Base-by-base conservation (phyloP, 2,797 vertebrate species). In the Pseudochirops corinnae region DNA sequence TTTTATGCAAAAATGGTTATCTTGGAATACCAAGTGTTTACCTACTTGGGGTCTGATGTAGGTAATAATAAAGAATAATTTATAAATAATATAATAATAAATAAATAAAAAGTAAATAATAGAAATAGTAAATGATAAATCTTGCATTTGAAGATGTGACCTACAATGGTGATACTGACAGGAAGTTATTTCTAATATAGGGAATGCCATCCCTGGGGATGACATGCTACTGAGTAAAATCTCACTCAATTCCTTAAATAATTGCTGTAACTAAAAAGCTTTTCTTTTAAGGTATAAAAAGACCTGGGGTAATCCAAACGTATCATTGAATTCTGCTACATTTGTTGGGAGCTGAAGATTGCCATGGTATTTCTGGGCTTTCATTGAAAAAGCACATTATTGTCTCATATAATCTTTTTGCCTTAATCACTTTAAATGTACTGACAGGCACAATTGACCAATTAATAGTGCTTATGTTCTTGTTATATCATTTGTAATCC, bases 371-470 rank as follows among this genome's bases (percentile, higher is more conserved):
- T 94, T 93, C 52, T 93, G 53, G 94, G 74, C 94, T 97, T 97
- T 96, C 52, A 55, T 90, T 97, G 97, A 92, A 96, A 97, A 96
- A 90, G 46, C 91, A 92, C 95, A 87, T 29, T 56, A 33, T 0
- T 96, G 96, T 97, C 96, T 96, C 96, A 97, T 96, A 97, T 98
- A 96, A 97, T 98, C 97, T 97, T 96, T 93, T 91, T 91, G 95
- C 95, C 95, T 98, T 98, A 98, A 98, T 98, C 97, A 97, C 97
- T 98, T 98, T 95, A 97, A 98, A 97, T 95, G 97, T 95, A 97
- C 97, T 97, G 98, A 98, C 98, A 98, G 97, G 98, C 95, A 98
- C 98, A 98, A 98, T 90, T 98, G 98, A 98, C 98, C 98, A 98
- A 97, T 98, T 98, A 98, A 98, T 98, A 97, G 97, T 10, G 50